Evolutionary conservation across 2,113 vertebrate genomes (phyloP).

Genomic region (Sminthopsis crassicaudata): DNA sequence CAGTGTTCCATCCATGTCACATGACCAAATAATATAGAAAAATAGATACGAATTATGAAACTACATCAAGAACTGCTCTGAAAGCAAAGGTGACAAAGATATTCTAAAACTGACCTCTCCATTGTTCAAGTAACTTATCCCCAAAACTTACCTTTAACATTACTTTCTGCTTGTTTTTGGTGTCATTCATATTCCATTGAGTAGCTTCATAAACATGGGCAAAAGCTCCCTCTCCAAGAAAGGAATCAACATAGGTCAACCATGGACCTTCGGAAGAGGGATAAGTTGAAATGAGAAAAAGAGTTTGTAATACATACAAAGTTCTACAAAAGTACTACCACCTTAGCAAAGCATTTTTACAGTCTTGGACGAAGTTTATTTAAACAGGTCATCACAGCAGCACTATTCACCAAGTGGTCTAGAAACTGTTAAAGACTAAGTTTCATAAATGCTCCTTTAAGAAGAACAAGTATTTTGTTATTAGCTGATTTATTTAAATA

Average conservation of each 20-base stretch:
- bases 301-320: neutral
- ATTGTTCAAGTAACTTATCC: neutral
- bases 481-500: neutral
- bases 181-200: slow-evolving; percentile 77
- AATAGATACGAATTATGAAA: neutral
- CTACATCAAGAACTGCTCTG: neutral
- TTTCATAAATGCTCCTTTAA: neutral
- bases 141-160: slow-evolving; percentile 89
- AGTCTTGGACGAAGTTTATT: neutral
- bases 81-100: neutral
- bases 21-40: neutral
- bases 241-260: slow-evolving; percentile 85
- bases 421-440: neutral
- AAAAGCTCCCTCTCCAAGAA: slow-evolving; percentile 94
- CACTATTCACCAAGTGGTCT: neutral
- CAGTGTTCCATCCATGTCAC: neutral
- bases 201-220: slow-evolving; percentile 93
- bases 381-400: neutral
- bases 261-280: slow-evolving; percentile 82
- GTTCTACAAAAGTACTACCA: neutral
- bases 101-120: slow-evolving; percentile 33
- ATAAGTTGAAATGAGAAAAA: neutral
- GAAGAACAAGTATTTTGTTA: neutral
- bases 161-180: slow-evolving; percentile 85
- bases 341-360: neutral